Conservation (phyloP, 2,888 invertebrate species). For the Leucozona laternaria region DNA sequence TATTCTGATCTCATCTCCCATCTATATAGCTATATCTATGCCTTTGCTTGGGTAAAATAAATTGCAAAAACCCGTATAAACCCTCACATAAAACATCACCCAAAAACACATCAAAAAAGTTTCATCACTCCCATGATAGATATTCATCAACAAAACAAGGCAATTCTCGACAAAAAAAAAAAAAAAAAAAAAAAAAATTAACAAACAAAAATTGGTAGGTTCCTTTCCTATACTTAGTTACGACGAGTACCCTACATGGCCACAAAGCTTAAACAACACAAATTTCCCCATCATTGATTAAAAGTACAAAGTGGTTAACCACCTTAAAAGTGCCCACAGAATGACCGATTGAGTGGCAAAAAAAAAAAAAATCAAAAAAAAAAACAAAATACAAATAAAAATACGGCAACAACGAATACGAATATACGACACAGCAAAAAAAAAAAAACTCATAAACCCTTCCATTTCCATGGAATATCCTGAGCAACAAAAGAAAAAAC, state of each 20-base stretch:
- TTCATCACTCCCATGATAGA: conserved; percentile 15
- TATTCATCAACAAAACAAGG: conserved; percentile 17
- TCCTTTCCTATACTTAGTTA: not conserved
- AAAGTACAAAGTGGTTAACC: conserved; percentile 73
- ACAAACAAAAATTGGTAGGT: conserved; percentile 6
- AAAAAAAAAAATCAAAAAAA: conserved; percentile 8
- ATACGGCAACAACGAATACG: not conserved
- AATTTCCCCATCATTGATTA: conserved; percentile 66
- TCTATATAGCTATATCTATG: not conserved
- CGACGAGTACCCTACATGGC: conserved; percentile 21
- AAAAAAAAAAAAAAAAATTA: not conserved
- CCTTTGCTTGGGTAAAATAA: conserved; percentile 10
- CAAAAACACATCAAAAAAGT: conserved; percentile 23
- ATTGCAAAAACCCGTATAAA: conserved; percentile 25
- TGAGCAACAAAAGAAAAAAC: conserved; percentile 23
- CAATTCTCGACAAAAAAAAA: not conserved
- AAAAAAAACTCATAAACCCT: conserved; percentile 23
- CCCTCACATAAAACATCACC: conserved; percentile 13
- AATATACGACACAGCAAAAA: too few relatives aligned
- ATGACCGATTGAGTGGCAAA: conserved; percentile 73
- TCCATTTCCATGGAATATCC: conserved; percentile 41
- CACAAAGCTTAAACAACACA: conserved; percentile 59
- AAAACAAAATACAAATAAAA: conserved; percentile 11
- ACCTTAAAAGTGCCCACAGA: conserved; percentile 66
- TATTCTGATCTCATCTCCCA: not conserved